Conservation (phyloP, 2,797 vertebrate species). For the Pagetopsis macropterus region DNA sequence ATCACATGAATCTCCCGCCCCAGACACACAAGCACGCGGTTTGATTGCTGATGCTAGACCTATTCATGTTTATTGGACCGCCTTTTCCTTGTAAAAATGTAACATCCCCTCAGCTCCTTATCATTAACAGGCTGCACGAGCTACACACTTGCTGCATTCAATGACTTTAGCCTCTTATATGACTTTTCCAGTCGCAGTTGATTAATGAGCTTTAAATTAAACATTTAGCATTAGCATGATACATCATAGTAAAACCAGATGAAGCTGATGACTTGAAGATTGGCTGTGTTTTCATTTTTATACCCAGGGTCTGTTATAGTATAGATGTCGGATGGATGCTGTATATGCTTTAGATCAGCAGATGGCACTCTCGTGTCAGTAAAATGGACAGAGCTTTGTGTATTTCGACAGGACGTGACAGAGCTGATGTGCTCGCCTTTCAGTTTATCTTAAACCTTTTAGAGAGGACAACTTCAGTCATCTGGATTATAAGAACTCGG, state of each 20-base stretch:
- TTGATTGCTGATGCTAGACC: not conserved
- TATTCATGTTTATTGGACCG: conserved; percentile 8
- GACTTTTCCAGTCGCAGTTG: conserved; percentile 30
- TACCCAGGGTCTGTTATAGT: conserved; percentile 9
- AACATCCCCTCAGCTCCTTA: conserved; percentile 28
- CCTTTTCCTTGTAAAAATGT: conserved; percentile 10
- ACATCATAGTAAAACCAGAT: conserved; percentile 51
- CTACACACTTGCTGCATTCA: conserved; percentile 30
- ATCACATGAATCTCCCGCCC: too few species aligned
- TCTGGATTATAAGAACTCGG: conserved; percentile 35
- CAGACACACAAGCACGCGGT: too few species aligned
- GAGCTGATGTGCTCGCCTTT: conserved; percentile 48
- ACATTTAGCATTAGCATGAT: conserved; percentile 55
- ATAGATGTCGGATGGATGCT: conserved; percentile 28
- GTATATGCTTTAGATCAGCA: conserved; percentile 64
- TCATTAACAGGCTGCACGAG: conserved; percentile 44
- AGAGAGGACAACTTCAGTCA: conserved; percentile 36
- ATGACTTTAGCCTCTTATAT: conserved; percentile 30
- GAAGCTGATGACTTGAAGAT: conserved; percentile 37
- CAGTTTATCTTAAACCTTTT: conserved; percentile 49
- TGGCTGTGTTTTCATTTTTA: conserved; percentile 34
- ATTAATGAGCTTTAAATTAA: conserved; percentile 58
- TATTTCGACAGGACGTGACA: conserved; percentile 7
- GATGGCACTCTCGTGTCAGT: conserved; percentile 77
- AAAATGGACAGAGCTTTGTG: conserved; percentile 14